phyloP scores from a whole-genome alignment of 2,113 vertebrate genomes.

The Axis porcinus region DNA sequence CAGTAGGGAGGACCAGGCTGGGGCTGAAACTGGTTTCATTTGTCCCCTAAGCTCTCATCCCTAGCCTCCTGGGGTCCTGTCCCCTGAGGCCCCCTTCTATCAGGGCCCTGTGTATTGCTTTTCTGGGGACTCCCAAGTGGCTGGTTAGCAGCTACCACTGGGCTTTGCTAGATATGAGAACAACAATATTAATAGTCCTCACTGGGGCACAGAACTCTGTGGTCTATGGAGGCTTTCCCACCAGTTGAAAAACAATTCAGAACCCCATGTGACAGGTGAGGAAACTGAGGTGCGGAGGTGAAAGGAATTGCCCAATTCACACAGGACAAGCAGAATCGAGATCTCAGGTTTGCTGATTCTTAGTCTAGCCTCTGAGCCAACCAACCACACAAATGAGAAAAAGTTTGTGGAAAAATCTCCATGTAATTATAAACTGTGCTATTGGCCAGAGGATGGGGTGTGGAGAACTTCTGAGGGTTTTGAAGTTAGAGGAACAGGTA shows the following conservation, averaged over 20 bases:
- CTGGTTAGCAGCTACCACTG: not conserved
- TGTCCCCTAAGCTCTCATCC: not conserved
- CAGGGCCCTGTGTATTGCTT: not conserved
- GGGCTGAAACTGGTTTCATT: not conserved
- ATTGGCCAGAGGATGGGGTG: not conserved
- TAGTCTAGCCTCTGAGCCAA: not conserved
- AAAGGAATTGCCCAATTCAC: not conserved
- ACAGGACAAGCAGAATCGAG: not conserved
- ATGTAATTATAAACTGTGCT: not conserved
- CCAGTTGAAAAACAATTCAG: not conserved
- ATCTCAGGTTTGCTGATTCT: not conserved
- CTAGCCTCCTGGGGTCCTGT: not conserved
- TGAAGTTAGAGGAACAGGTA: not conserved
- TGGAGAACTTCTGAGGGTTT: not conserved
- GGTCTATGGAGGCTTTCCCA: not conserved
- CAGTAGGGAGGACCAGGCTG: not conserved
- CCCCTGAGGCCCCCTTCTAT: not conserved
- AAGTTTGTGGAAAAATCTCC: not conserved
- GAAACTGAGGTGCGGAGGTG: not conserved
- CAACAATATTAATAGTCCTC: not conserved
- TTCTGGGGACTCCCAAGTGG: not conserved
- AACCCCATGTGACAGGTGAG: not conserved
- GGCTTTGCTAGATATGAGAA: slow-evolving; percentile 8
- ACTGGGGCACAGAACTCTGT: not conserved
- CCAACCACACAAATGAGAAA: not conserved